Percentiles rank a stretch among this genome's conserved stretches.
These are phyloP conservation scores for Melanerpes formicivorus DNA, from an alignment of 2,113 vertebrate species.

Conservation along the genomic window DNA sequence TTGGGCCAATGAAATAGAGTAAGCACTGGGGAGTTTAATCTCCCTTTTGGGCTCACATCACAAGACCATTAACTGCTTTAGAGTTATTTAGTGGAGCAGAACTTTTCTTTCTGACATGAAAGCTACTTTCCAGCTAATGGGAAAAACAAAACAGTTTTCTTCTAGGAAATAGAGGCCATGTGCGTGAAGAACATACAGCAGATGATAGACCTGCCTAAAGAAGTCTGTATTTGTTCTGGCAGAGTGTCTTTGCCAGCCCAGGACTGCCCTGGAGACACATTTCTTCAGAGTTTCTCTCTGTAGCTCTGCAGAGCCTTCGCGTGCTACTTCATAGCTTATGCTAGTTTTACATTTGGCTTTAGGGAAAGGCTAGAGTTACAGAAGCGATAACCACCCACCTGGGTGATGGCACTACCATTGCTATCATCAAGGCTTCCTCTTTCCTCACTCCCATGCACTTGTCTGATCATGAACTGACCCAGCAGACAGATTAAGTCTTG, in stretches of 20 bases:
- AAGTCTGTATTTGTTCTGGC: not conserved
- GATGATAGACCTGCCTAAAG: not conserved
- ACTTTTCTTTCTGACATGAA: not conserved
- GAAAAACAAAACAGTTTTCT: not conserved
- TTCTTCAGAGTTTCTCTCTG: not conserved
- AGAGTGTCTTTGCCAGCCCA: not conserved
- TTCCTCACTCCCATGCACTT: not conserved
- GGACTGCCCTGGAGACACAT: not conserved
- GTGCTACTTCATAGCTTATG: not conserved
- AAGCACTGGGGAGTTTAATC: not conserved
- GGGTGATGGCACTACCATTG: not conserved
- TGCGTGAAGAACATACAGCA: rapidly evolving
- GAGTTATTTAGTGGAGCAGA: not conserved
- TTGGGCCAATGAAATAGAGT: not conserved
- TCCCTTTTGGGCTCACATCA: not conserved
- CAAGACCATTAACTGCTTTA: not conserved
- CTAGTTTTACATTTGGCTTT: not conserved
- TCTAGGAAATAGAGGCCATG: not conserved
- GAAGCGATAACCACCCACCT: not conserved
- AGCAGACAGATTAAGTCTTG: not conserved
- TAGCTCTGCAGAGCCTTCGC: not conserved
- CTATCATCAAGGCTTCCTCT: not conserved
- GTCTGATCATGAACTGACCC: not conserved
- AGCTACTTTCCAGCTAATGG: not conserved
- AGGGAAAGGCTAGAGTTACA: not conserved